Evolutionary conservation across 1,140 invertebrate genomes (phyloP), one percentile per base, ranked within the genome.

Genomic region (Phymastichus coffea): DNA sequence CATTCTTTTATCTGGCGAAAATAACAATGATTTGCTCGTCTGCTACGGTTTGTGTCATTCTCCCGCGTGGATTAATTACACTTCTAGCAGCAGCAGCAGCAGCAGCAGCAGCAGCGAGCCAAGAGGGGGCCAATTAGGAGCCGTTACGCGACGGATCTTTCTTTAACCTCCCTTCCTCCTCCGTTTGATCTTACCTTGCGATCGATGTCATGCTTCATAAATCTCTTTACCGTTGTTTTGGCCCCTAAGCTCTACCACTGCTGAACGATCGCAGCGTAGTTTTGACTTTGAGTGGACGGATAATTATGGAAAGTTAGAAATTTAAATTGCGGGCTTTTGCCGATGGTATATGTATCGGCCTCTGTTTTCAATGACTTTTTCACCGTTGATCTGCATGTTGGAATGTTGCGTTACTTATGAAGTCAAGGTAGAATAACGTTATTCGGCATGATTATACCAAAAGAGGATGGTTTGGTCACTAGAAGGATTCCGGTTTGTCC

Each of bases 51-150:
- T n/a, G n/a, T n/a, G n/a, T n/a, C n/a, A n/a, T n/a, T 17, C 23
- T 38, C 25, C 12, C 57, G 26, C 28, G 25, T 43, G 57, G 37
- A 59, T 66, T 63, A 63, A 68, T 68, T 68, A 51, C 48, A 61
- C 61, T 66, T 63, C 65, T 60, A 17, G 53, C 19, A 22, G 26
- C n/a, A n/a, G n/a, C n/a, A n/a, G n/a, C n/a, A n/a, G n/a, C n/a
- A n/a, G n/a, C n/a, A n/a, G n/a, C n/a, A n/a, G n/a, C n/a, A n/a
- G n/a, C n/a, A n/a, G n/a, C n/a, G n/a, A n/a, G n/a, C n/a, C n/a
- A n/a, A n/a, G n/a, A n/a, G 20, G 35, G 41, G 14, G 20, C 43
- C 61, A 65, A 66, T 70, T 63, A 67, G 52, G 47, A 41, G 33
- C 33, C 48, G 66, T 66, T 66, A 65, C 61, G 53, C 48, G 58